A percentile compares a stretch with the other conserved stretches of the same genome.
Conservation (phyloP, 2,888 invertebrate species). For the Patella ulyssiponensis region DNA sequence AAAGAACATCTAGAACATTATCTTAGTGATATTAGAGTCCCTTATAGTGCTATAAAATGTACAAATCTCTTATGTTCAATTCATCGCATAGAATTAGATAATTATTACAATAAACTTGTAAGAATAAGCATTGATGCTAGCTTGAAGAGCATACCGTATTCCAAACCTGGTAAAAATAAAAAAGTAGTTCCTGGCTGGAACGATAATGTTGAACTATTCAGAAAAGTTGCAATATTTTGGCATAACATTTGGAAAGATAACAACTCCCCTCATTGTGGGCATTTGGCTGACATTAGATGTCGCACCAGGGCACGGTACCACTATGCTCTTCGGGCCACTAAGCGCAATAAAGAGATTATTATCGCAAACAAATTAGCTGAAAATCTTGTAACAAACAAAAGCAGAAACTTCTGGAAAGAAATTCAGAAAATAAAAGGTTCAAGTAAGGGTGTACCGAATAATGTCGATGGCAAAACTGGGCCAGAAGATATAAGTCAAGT, state of each 20-base stretch:
- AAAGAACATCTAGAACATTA: neutral
- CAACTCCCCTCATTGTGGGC: neutral
- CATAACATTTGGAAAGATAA: neutral
- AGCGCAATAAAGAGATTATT: neutral
- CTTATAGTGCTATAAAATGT: neutral
- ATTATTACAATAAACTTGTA: neutral
- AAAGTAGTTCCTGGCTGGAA: neutral
- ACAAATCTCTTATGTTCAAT: neutral
- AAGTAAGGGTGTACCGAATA: neutral
- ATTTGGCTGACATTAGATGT: neutral
- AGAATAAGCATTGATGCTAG: neutral
- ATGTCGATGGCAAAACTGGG: neutral
- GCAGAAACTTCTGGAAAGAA: neutral
- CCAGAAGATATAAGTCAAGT: neutral
- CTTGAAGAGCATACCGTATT: neutral
- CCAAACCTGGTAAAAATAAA: neutral
- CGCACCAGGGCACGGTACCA: neutral
- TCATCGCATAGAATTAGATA: no score
- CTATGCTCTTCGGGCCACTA: neutral
- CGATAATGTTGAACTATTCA: neutral
- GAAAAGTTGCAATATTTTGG: neutral
- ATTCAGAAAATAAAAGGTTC: neutral
- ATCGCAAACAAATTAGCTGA: neutral
- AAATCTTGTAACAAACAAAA: neutral
- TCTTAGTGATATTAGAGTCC: neutral